These are phyloP conservation scores for Orthosia gothica DNA, from an alignment of 2,888 invertebrate genomes.

Conservation along the genomic window DNA sequence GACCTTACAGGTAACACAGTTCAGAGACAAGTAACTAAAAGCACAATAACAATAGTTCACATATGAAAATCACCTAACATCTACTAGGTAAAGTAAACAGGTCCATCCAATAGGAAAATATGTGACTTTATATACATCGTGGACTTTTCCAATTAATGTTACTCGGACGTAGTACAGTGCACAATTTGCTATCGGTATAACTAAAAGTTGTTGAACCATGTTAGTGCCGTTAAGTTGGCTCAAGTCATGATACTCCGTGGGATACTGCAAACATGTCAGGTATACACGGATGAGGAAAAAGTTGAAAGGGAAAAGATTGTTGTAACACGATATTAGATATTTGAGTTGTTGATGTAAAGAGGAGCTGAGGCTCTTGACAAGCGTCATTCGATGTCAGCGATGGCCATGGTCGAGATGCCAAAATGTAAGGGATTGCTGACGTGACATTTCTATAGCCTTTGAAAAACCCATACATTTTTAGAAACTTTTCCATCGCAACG, in stretches of 20 bases:
- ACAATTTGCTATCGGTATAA: constrained; percentile 44
- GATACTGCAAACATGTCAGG: constrained; percentile 28
- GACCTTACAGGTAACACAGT: neutral
- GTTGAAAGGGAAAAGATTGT: constrained; percentile 7
- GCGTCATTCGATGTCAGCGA: no score
- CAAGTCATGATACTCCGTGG: neutral
- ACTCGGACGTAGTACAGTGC: constrained; percentile 3
- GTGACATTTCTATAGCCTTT: no score
- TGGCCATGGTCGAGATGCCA: no score
- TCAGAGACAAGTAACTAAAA: no score
- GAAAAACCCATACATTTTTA: no score
- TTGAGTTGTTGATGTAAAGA: neutral
- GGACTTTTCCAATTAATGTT: constrained; percentile 48
- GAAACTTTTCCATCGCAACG: no score
- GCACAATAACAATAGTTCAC: neutral
- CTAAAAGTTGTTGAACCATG: constrained; percentile 55
- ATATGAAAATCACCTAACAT: neutral
- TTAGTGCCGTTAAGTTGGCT: no score
- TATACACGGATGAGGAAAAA: constrained; percentile 11
- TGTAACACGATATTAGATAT: neutral
- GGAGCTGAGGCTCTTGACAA: no score
- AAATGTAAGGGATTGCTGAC: no score
- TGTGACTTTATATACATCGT: constrained; percentile 23
- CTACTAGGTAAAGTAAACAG: neutral
- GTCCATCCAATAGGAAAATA: constrained; percentile 24